A percentile compares a stretch with the other conserved stretches of the same genome.
These are phyloP conservation scores for Micronycteris hirsuta DNA, from an alignment of 2,113 vertebrate genomes.

Conservation along the genomic window DNA sequence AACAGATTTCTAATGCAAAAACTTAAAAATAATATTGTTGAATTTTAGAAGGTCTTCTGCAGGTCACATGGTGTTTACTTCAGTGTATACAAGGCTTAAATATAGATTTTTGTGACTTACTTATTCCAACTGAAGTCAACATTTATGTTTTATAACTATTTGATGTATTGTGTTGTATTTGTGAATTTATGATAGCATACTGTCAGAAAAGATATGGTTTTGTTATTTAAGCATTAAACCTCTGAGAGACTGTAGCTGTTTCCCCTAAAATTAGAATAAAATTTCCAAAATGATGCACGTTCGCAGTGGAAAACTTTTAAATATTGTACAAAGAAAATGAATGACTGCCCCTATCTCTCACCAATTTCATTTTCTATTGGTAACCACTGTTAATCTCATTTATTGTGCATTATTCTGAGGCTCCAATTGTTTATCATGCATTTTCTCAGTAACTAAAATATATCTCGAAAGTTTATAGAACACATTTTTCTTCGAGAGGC, in stretches of 20 bases:
- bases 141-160: slow-evolving; percentile 44
- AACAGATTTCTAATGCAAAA: neutral
- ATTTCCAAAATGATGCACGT: slow-evolving; percentile 7
- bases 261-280: slow-evolving; percentile 28
- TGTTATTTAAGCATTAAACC: slow-evolving; percentile 23
- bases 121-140: slow-evolving; percentile 43
- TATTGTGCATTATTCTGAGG: slow-evolving; percentile 44
- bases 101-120: slow-evolving; percentile 46
- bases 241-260: slow-evolving; percentile 36
- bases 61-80: slow-evolving; percentile 36
- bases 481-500: slow-evolving; percentile 37
- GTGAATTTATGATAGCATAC: slow-evolving; percentile 43
- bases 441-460: slow-evolving; percentile 44
- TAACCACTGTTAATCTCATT: slow-evolving; percentile 23
- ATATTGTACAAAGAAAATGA: slow-evolving; percentile 32
- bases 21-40: slow-evolving; percentile 27
- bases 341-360: neutral
- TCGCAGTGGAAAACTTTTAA: slow-evolving; percentile 39
- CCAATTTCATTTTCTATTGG: neutral
- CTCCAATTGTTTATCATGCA: slow-evolving; percentile 11
- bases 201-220: slow-evolving; percentile 40
- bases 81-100: neutral
- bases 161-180: slow-evolving; percentile 37
- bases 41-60: slow-evolving; percentile 24
- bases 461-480: slow-evolving; percentile 51